These are phyloP conservation scores for Cervus canadensis DNA, from an alignment of 2,113 vertebrate species.

Conservation along the genomic window DNA sequence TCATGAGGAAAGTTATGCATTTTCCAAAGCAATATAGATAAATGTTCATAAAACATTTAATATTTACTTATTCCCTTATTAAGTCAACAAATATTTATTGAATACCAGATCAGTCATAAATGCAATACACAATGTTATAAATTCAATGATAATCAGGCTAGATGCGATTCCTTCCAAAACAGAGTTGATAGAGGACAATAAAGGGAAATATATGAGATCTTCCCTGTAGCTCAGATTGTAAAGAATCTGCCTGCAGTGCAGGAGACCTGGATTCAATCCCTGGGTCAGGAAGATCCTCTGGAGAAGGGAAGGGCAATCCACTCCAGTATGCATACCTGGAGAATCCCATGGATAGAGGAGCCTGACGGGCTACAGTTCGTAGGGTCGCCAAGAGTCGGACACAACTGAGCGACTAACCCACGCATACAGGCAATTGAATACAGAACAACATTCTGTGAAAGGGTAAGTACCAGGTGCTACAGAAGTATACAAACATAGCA, in stretches of 20 bases:
- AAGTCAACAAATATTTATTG: conserved; percentile 9
- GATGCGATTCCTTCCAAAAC: neutral
- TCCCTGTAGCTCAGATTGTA: neutral
- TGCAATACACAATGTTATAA: neutral
- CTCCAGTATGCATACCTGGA: neutral
- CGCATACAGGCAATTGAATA: neutral
- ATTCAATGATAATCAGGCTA: neutral
- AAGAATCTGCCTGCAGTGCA: neutral
- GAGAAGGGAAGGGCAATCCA: neutral
- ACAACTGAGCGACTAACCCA: neutral
- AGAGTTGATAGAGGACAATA: neutral
- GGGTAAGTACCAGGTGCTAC: neutral
- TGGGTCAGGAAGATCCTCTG: neutral
- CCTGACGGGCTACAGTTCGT: neutral
- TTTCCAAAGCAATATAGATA: neutral
- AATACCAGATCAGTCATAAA: neutral
- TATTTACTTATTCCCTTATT: neutral
- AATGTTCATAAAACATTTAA: conserved; percentile 7
- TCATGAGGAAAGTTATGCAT: neutral
- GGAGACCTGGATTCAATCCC: neutral
- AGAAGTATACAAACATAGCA: neutral
- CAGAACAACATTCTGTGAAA: neutral
- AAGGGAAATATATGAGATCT: neutral
- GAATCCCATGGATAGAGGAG: neutral
- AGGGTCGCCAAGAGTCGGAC: neutral